Evolutionary conservation across 37 sponge, comb jelly and placozoan genomes (phyloP).

Genomic region (Cladorhizidae sp.): DNA sequence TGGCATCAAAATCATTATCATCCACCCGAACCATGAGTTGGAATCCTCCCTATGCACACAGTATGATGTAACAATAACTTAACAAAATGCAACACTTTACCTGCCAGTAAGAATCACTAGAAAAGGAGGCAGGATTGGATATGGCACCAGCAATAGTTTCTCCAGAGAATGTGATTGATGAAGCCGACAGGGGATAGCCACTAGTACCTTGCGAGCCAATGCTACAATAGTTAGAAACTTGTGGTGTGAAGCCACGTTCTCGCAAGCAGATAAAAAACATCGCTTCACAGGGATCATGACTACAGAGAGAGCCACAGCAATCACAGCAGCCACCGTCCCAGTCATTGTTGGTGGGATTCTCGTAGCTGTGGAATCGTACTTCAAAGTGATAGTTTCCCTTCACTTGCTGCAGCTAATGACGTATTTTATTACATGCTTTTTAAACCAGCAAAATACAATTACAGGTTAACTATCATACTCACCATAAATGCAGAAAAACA

Average conservation of each 20-base stretch:
- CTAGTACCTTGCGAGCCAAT: background rate
- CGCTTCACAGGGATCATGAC: constrained; percentile 25
- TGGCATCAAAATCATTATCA: constrained; percentile 35
- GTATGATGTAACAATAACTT: background rate
- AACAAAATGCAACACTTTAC: background rate
- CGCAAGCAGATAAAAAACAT: constrained; percentile 46
- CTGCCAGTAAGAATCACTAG: constrained; percentile 5
- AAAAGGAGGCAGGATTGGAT: constrained; percentile 22
- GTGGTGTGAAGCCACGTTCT: background rate
- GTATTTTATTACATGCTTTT: no score
- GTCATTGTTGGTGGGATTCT: constrained; percentile 25
- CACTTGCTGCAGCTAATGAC: background rate
- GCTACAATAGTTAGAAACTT: constrained; percentile 1
- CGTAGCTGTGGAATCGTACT: constrained; percentile 3
- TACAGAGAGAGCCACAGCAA: no score
- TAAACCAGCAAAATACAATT: no score
- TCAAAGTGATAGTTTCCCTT: background rate
- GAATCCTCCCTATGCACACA: constrained; percentile 18
- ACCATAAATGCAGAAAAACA: no score
- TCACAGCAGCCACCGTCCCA: constrained; percentile 31
- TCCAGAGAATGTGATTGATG: background rate
- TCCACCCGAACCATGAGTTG: constrained; percentile 32
- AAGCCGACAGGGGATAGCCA: background rate
- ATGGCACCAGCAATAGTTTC: constrained; percentile 1
- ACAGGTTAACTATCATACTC: no score